Base-by-base conservation (phyloP, 2,888 invertebrate species). In the Uloborus plumipes region DNA sequence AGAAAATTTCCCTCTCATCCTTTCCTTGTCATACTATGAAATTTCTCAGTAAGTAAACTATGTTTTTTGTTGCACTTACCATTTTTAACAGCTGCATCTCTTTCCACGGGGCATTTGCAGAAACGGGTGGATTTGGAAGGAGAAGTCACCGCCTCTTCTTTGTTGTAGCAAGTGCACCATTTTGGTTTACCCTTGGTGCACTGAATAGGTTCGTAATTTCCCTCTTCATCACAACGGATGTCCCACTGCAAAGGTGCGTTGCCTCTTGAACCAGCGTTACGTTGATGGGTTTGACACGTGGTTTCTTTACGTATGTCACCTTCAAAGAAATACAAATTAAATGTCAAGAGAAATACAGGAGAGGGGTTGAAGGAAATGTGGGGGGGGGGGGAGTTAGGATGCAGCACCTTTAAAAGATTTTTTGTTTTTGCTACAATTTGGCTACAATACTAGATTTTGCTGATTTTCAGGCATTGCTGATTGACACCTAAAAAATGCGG, bases 111-210 rank as follows among this genome's bases (percentile, higher is more conserved):
- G 39, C 82, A 82, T 15, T 65, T 66, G 67, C 82, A 82, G 4
- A 59, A 31, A 22, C 65, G 75, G 18, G 39, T 59, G 14, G 49
- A 53, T 7, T 51, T 82, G 61, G 82, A 82, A 7, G 82, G 71
- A 22, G 18, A 18, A 11, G 72, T 65, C 47, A 82, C n/a, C 7
- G 49, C 20, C 1, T 65, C 75, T 15, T 76, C 66, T 18, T 71
- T 76, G 62, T 72, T 72, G 62, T 82, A 82, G 53, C 82, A 82
- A 14, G 76, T 7, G 55, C 82, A 82, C 82, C 82, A 82, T n/a
- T 74, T 81, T 31, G 70, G 69, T 14, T 67, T 67, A 47, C 71
- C 47, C 0, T 58, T n/a, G 16, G 82, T 82, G 72, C 82, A 82
- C 61, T 82, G 82, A 22, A 76, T 26, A 11, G 82, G 76, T 0